Percentiles rank a stretch among this genome's conserved stretches.
These are phyloP conservation scores for Urocynchramus pylzowi DNA, from an alignment of 2,113 vertebrate species.

Conservation along the genomic window DNA sequence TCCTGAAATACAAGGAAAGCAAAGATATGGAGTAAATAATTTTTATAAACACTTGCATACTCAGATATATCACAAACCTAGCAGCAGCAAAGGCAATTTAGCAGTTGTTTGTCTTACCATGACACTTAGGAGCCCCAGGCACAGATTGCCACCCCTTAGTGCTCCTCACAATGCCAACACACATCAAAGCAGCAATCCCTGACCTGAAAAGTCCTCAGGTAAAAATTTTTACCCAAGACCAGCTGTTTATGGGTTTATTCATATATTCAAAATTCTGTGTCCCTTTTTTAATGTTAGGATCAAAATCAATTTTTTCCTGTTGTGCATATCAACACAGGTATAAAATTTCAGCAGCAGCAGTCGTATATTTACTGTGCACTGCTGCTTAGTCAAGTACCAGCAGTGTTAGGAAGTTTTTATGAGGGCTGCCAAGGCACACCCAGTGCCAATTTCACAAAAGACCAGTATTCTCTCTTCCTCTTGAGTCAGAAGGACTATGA, in stretches of 20 bases:
- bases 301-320: neutral
- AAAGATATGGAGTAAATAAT: neutral
- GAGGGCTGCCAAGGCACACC: neutral
- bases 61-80: neutral
- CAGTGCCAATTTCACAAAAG: neutral
- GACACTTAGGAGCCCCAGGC: neutral
- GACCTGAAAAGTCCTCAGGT: neutral
- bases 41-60: neutral
- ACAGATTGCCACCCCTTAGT: neutral
- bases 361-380: neutral
- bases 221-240: neutral
- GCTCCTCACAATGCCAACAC: neutral
- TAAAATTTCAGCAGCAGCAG: neutral
- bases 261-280: neutral
- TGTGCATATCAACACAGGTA: neutral
- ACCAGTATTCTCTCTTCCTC: neutral
- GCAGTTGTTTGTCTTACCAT: neutral
- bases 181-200: neutral
- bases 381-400: neutral
- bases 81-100: neutral
- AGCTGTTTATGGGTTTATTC: neutral
- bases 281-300: neutral
- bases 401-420: neutral
- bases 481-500: neutral
- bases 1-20: neutral